These are phyloP conservation scores for Drosophila subpulchrella DNA, from an alignment of 1,140 invertebrate genomes.

Conservation along the genomic window DNA sequence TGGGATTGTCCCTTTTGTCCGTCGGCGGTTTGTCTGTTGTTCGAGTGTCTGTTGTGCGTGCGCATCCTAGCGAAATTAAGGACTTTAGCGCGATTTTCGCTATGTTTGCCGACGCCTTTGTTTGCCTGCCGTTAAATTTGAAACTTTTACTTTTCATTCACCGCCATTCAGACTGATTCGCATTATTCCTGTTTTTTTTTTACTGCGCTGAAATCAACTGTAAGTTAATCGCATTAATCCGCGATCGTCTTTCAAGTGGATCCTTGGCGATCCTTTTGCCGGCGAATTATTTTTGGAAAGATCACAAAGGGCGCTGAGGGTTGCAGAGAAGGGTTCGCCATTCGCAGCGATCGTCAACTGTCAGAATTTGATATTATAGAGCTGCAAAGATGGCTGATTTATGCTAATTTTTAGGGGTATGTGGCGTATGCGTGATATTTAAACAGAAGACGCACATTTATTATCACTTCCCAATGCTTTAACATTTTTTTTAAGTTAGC, in stretches of 20 bases:
- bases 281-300: conserved; percentile 43
- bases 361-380: neutral
- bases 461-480: too few relatives aligned
- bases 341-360: conserved; percentile 6
- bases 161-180: conserved; percentile 1
- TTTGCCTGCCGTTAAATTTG: conserved; percentile 54
- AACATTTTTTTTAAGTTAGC: too few relatives aligned
- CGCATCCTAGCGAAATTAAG: conserved; percentile 75
- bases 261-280: conserved; percentile 56
- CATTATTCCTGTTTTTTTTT: conserved; percentile 21
- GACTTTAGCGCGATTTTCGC: conserved; percentile 78
- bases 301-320: conserved; percentile 37
- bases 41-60: conserved; percentile 55
- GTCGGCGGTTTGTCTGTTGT: conserved; percentile 66
- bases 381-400: conserved; percentile 5
- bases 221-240: conserved; percentile 80
- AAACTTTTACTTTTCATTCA: conserved; percentile 64
- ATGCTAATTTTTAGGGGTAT: conserved; percentile 16
- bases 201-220: conserved; percentile 72
- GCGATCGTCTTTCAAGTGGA: conserved; percentile 78
- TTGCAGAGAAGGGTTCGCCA: conserved; percentile 14
- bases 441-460: too few relatives aligned
- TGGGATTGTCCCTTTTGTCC: conserved; percentile 56
- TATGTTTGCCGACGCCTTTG: conserved; percentile 52
- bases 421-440: conserved; percentile 33